Base-by-base conservation (phyloP, 92 coral and sea anemone genomes). In the Galaxea fascicularis region DNA sequence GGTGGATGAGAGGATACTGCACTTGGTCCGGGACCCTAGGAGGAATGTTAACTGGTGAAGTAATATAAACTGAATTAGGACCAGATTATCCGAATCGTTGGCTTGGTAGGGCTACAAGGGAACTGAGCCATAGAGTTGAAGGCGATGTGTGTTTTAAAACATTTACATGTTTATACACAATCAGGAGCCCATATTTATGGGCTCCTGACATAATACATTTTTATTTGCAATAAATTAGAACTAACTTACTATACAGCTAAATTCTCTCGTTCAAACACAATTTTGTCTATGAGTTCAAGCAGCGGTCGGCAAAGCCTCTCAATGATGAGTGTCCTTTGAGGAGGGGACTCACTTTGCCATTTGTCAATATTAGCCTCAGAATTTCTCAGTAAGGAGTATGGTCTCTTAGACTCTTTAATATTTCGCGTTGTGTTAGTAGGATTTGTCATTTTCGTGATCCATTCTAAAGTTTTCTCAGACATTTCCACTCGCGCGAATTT, bases 21-120 rank as follows among this genome's bases (percentile, higher is more conserved):
- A 85, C 39, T 44, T 89, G 73, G 73, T 89, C 7, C 81, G 93
- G 47, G 93, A 89, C 22, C 93, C 93, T 10, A 72, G 93, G 54
- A 90, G 90, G 21, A 80, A 29, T 64, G 64, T 89, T 4, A 76
- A 89, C 22, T 89, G 90, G 18, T 71, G 93, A 46, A 79, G 85
- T 22, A 67, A 89, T 24, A 18, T 54, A 39, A 10, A 65, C 17
- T 89, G 93, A 90, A 17, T 79, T 13, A 65, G 56, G n/a, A n/a
- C n/a, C n/a, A 26, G 90, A 89, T 22, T 85, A 78, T 35, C 93
- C 93, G 10, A 73, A 79, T 21, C 78, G 69, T 3, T 7, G n/a
- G 3, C 72, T 89, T 0, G 65, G 59, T 4, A 0, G 5, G 4
- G 14, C 27, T 4, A 74, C 80, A 10, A 54, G 74, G 15, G 44